Evolutionary conservation across 1,140 invertebrate genomes (phyloP).

Genomic region (Nebria ingens): DNA sequence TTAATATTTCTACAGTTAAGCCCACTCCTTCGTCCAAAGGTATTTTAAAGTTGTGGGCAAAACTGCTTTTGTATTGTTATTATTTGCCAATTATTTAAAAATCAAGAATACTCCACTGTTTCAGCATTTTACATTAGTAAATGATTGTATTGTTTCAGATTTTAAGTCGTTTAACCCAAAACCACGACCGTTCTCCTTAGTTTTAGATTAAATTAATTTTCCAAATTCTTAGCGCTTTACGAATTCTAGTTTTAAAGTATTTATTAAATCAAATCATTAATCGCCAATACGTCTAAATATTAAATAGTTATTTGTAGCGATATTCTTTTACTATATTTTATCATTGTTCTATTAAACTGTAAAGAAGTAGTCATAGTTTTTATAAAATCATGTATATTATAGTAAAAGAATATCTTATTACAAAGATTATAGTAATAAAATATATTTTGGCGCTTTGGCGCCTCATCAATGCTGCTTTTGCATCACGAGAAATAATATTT

Average conservation of each 20-base stretch:
- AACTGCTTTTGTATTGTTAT: slow-evolving; percentile 15
- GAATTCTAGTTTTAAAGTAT: not conserved
- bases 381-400: too few relatives aligned
- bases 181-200: slow-evolving; percentile 49
- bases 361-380: too few relatives aligned
- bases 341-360: too few relatives aligned
- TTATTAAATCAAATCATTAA: too few relatives aligned
- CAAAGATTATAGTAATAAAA: too few relatives aligned
- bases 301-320: too few relatives aligned
- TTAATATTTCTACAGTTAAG: slow-evolving; percentile 29
- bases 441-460: too few relatives aligned
- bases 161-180: slow-evolving; percentile 50
- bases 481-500: too few relatives aligned
- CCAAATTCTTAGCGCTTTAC: slow-evolving; percentile 35
- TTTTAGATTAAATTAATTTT: slow-evolving; percentile 39
- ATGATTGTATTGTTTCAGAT: slow-evolving; percentile 45
- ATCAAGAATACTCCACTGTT: slow-evolving; percentile 19
- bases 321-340: too few relatives aligned
- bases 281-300: too few relatives aligned
- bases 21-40: slow-evolving; percentile 32
- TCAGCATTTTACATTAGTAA: slow-evolving; percentile 3
- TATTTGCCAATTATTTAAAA: slow-evolving; percentile 13
- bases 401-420: too few relatives aligned
- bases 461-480: slow-evolving; percentile 19
- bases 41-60: slow-evolving; percentile 21